phyloP scores from a whole-genome alignment of 2,888 invertebrate genomes.

The Brachyptera putata region DNA sequence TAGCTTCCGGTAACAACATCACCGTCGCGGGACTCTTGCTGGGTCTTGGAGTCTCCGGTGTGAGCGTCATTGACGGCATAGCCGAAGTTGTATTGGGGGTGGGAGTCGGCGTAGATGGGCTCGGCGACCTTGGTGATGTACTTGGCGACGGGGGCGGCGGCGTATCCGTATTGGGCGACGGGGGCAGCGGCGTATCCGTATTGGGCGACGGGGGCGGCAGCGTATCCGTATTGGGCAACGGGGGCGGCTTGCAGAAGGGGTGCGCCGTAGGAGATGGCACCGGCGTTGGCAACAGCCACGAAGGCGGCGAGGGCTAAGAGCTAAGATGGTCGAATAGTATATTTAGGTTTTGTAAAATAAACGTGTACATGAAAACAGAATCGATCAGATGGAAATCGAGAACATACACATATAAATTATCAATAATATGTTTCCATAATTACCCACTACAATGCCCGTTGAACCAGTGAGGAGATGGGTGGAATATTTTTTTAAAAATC shows the following conservation, averaged over 20 bases:
- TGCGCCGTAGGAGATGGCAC: conserved; percentile 27
- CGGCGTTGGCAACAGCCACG: conserved; percentile 30
- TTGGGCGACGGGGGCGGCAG: conserved; percentile 1
- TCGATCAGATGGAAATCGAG: too few relatives aligned
- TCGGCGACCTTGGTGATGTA: conserved; percentile 5
- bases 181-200: background rate
- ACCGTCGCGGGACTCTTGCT: conserved; percentile 50
- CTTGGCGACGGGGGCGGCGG: conserved; percentile 12
- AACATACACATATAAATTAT: too few relatives aligned
- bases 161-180: background rate
- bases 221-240: background rate
- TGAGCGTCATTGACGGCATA: conserved; percentile 42
- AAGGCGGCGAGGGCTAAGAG: conserved; percentile 34
- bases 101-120: conserved; percentile 18
- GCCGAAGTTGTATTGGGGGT: conserved; percentile 14
- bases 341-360: too few relatives aligned
- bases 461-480: too few relatives aligned
- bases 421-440: too few relatives aligned
- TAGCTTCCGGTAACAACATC: conserved; percentile 51
- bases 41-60: conserved; percentile 52
- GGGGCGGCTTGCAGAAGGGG: conserved; percentile 23
- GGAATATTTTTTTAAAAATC: too few relatives aligned
- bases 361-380: too few relatives aligned
- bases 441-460: too few relatives aligned
- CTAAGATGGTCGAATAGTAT: too few relatives aligned